A percentile compares a stretch with the other conserved stretches of the same genome.
Evolutionary conservation across 2,113 vertebrate species (phyloP).

Genomic region (Laterallus jamaicensis): DNA sequence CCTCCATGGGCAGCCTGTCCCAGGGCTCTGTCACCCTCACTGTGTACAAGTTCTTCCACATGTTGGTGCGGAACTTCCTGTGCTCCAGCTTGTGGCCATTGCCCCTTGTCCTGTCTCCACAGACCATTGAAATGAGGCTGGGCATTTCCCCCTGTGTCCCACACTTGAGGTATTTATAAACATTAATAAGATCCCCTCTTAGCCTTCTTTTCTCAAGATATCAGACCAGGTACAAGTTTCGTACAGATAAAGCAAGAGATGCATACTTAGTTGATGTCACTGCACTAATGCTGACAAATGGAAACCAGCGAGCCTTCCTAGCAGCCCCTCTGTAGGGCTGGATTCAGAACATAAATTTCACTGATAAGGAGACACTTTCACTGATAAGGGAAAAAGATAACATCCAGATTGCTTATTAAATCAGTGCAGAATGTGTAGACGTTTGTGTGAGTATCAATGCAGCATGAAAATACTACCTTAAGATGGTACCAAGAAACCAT

Average conservation of each 20-base stretch:
- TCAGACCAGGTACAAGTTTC: neutral
- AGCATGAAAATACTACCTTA: neutral
- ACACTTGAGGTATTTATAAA: too few relatives aligned
- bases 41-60: too few relatives aligned
- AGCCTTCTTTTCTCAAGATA: neutral
- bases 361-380: neutral
- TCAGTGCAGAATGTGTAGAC: neutral
- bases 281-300: neutral
- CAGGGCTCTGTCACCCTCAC: too few relatives aligned
- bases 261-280: neutral
- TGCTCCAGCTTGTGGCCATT: too few relatives aligned
- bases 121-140: too few relatives aligned
- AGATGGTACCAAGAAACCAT: neutral
- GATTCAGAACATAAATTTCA: neutral
- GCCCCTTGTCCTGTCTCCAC: too few relatives aligned
- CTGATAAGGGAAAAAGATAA: neutral
- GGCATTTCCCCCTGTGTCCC: too few relatives aligned
- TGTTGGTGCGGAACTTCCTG: too few relatives aligned
- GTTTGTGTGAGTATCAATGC: neutral
- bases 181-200: too few relatives aligned
- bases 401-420: neutral
- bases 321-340: neutral
- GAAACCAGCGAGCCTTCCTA: neutral
- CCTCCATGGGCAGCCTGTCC: too few relatives aligned
- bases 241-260: neutral